A percentile compares a stretch with the other conserved stretches of the same genome.
Conservation (phyloP, 2,888 invertebrate genomes). For the Mythimna ferrago region DNA sequence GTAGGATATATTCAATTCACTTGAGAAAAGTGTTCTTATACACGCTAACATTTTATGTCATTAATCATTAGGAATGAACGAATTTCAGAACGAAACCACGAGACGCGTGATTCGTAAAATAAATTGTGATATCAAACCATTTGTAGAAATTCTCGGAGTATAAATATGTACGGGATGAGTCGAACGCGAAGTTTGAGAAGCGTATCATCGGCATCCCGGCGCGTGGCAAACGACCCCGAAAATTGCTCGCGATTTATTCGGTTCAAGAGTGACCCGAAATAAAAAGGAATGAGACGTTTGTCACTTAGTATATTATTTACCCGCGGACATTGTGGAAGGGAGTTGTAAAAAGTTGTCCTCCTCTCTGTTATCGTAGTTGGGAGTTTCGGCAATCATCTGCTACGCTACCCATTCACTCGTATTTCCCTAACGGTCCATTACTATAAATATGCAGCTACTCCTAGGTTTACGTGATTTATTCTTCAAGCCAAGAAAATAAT, state of each 20-base stretch:
- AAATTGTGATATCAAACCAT: constrained; percentile 74
- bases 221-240: constrained; percentile 87
- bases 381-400: constrained; percentile 56
- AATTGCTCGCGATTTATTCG: constrained; percentile 88
- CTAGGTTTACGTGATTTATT: constrained; percentile 65
- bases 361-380: constrained; percentile 65
- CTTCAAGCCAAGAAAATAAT: no score
- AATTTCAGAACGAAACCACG: constrained; percentile 43
- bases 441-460: constrained; percentile 67
- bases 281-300: constrained; percentile 84
- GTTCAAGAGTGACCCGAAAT: constrained; percentile 87
- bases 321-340: constrained; percentile 72
- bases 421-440: constrained; percentile 72
- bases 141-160: constrained; percentile 68
- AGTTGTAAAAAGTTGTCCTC: constrained; percentile 71
- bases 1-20: constrained; percentile 20
- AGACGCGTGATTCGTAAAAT: constrained; percentile 58
- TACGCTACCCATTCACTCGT: constrained; percentile 59
- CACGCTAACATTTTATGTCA: constrained; percentile 21
- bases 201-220: constrained; percentile 84
- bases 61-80: constrained; percentile 49
- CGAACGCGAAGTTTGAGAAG: constrained; percentile 77
- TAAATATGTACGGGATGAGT: constrained; percentile 70
- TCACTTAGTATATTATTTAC: constrained; percentile 87
- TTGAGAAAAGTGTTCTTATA: constrained; percentile 19